Conservation (phyloP, 2,797 vertebrate genomes). For the Crax fasciolata region DNA sequence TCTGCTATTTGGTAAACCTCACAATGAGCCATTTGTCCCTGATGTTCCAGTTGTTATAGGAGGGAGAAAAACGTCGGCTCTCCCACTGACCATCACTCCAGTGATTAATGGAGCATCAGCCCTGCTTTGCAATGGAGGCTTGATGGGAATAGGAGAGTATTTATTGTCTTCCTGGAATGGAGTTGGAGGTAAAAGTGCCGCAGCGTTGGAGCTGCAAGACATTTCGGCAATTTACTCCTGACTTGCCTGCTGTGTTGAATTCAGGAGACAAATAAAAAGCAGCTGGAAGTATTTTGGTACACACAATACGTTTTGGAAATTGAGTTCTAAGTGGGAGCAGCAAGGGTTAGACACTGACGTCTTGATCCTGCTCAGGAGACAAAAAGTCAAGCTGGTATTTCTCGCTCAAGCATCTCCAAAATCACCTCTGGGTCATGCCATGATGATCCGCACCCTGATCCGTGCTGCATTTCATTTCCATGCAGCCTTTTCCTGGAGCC, state of each 20-base stretch:
- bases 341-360: neutral
- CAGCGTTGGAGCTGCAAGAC: neutral
- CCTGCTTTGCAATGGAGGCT: neutral
- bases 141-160: neutral
- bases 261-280: neutral
- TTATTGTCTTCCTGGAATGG: neutral
- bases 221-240: neutral
- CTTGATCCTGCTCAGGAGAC: neutral
- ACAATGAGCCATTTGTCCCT: neutral
- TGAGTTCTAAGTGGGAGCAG: neutral
- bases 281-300: neutral
- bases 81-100: neutral
- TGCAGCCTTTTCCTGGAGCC: neutral
- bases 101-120: neutral
- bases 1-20: neutral
- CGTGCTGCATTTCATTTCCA: rapidly evolving
- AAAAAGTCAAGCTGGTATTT: neutral
- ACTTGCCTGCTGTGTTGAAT: neutral
- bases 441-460: rapidly evolving
- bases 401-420: neutral
- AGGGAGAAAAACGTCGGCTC: neutral
- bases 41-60: neutral
- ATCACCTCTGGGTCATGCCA: neutral
- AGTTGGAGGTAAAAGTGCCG: neutral
- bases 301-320: neutral